Conservation (phyloP, 1,140 invertebrate species). For the Acromyrmex charruanus region DNA sequence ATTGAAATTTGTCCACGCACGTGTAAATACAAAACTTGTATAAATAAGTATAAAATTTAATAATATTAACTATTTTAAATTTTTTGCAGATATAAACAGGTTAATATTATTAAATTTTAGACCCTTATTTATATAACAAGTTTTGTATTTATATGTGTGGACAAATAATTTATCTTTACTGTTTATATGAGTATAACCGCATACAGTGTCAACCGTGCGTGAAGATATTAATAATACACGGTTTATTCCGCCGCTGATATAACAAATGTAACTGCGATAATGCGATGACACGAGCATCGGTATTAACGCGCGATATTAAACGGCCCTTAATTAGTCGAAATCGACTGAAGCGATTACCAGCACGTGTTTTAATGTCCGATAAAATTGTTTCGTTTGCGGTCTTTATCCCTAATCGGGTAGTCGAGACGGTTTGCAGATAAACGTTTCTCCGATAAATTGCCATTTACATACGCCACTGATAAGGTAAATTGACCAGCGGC, state of each 20-base stretch:
- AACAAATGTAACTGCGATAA: constrained; percentile 45
- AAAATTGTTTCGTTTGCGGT: constrained; percentile 4
- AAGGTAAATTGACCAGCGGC: constrained; percentile 40
- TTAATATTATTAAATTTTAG: neutral
- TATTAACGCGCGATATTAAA: constrained; percentile 26
- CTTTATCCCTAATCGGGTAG: constrained; percentile 48
- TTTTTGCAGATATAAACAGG: neutral
- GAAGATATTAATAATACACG: constrained; percentile 31
- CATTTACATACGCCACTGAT: constrained; percentile 48
- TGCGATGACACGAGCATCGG: neutral
- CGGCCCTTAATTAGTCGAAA: constrained; percentile 47
- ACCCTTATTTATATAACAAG: neutral
- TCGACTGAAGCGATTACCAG: constrained; percentile 22
- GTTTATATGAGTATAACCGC: neutral
- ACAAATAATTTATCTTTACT: constrained; percentile 1
- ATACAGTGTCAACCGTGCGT: neutral
- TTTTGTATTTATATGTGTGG: neutral
- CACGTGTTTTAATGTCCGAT: constrained; percentile 10
- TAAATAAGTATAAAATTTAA: too few relatives aligned
- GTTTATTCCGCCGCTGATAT: neutral
- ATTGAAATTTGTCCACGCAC: neutral
- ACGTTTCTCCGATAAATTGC: constrained; percentile 55
- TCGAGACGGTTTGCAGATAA: constrained; percentile 46
- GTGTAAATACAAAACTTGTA: too few relatives aligned
- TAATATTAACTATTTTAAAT: too few relatives aligned